A percentile compares a stretch with the other conserved stretches of the same genome.
Conservation (phyloP, 2,113 vertebrate species). For the Seriola aureovittata region DNA sequence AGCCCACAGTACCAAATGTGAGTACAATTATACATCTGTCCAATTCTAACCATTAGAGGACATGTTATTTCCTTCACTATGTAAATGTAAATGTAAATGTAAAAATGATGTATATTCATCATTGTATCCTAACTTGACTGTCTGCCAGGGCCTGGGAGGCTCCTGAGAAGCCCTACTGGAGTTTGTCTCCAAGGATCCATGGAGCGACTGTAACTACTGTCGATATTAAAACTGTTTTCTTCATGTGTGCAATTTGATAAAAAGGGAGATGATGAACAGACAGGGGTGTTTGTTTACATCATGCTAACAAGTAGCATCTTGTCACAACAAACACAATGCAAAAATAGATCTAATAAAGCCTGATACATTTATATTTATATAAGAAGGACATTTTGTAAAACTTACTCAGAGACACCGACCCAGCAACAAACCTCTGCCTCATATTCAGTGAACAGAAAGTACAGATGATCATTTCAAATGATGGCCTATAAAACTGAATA, state of each 20-base stretch:
- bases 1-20: conserved; percentile 77
- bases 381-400: conserved; percentile 77
- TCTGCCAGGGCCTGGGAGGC: conserved; percentile 61
- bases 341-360: conserved; percentile 57
- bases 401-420: conserved; percentile 65
- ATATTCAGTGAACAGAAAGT: conserved; percentile 58
- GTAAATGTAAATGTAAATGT: neutral
- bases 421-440: conserved; percentile 76
- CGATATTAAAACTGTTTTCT: conserved; percentile 54
- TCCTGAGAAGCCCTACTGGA: conserved; percentile 54
- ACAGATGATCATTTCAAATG: conserved; percentile 22
- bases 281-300: conserved; percentile 64
- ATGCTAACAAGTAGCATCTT: conserved; percentile 53
- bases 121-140: conserved; percentile 10
- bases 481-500: conserved; percentile 44
- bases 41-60: neutral
- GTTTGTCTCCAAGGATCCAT: conserved; percentile 11
- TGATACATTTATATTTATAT: conserved; percentile 77
- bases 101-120: neutral
- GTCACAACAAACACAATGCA: conserved; percentile 61
- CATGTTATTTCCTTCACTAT: neutral
- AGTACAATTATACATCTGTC: conserved; percentile 29
- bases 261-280: conserved; percentile 49
- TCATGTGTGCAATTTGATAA: conserved; percentile 60
- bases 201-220: conserved; percentile 59